Evolutionary conservation across 2,888 invertebrate species (phyloP).

Genomic region (Tridacna crocea): DNA sequence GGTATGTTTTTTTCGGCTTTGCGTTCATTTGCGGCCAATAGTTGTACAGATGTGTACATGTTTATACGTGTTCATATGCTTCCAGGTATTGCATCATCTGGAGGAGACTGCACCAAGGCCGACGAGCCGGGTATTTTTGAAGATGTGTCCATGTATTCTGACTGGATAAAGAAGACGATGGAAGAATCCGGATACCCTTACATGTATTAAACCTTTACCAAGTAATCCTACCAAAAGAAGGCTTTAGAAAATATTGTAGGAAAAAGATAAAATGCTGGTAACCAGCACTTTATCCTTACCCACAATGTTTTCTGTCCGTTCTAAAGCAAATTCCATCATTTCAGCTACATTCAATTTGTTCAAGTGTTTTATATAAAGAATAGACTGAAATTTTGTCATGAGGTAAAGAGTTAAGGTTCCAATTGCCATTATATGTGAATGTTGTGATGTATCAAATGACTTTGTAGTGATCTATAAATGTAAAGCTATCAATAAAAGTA

Average conservation of each 20-base stretch:
- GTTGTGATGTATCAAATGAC: too few species aligned
- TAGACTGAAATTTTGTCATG: too few species aligned
- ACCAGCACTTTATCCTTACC: background rate
- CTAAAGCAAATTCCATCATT: background rate
- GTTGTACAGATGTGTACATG: too few species aligned
- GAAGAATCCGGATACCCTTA: constrained; percentile 55
- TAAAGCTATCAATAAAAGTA: too few species aligned
- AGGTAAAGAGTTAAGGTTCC: too few species aligned
- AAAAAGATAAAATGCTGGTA: background rate
- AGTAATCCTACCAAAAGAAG: background rate
- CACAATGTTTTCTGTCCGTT: background rate
- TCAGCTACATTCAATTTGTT: too few species aligned
- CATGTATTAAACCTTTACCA: constrained; percentile 28
- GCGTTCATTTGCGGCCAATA: too few species aligned
- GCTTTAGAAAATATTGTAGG: background rate
- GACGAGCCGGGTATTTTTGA: constrained; percentile 59
- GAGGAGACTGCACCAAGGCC: constrained; percentile 52
- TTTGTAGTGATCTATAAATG: too few species aligned
- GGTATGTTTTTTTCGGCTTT: too few species aligned
- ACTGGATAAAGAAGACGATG: constrained; percentile 60
- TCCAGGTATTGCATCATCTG: constrained; percentile 60
- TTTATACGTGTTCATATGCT: too few species aligned
- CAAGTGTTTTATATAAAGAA: too few species aligned
- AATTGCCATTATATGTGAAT: too few species aligned
- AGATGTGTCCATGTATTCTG: constrained; percentile 54